Evolutionary conservation across 2,113 vertebrate species (phyloP), one percentile per base, ranked within the genome.

Genomic region (Talpa occidentalis): DNA sequence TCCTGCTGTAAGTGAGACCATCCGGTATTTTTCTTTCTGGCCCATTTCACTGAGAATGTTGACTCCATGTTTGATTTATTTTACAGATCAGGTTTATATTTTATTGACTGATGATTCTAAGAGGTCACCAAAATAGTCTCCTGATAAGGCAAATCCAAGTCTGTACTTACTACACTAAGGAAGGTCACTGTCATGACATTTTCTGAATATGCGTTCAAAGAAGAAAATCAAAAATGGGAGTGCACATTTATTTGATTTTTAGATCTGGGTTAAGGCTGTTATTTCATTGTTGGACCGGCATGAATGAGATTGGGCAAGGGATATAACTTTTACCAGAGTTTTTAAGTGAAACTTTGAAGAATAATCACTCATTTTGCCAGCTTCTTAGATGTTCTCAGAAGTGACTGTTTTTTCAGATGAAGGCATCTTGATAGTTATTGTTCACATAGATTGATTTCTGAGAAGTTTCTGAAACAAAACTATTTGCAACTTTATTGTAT

Each of bases 381-480:
- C 47, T 21, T 14, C 4, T 80, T 91, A 77, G 52, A 59, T 64
- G 10, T 67, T 91, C 59, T 76, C 52, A 82, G 76, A 94, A 91
- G 11, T 76, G 82, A 73, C 88, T 12, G 47, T 52, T 52, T 94
- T 78, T 32, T 42, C 49, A 91, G 26, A 67, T 59, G 56, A 66
- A n/a, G 49, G 47, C 64, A 64, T 52, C 42, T 85, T 66, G 62
- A 62, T 84, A 77, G 54, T 69, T 74, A 44, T 88, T 74, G 30
- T 84, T 90, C 28, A 40, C 22, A 72, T 70, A 78, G 90, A 62
- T 72, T 67, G 67, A 91, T 74, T 94, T 91, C 93, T 67, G 80
- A 26, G 73, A 87, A 87, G 40, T 87, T 91, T 91, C 76, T 91
- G 37, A 80, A 87, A 80, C 59, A 64, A 44, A 44, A 42, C 37